Percentiles rank a stretch among this genome's conserved stretches.
phyloP scores from a whole-genome alignment of 2,797 vertebrate genomes.

The Hapalemur alaotrensis region DNA sequence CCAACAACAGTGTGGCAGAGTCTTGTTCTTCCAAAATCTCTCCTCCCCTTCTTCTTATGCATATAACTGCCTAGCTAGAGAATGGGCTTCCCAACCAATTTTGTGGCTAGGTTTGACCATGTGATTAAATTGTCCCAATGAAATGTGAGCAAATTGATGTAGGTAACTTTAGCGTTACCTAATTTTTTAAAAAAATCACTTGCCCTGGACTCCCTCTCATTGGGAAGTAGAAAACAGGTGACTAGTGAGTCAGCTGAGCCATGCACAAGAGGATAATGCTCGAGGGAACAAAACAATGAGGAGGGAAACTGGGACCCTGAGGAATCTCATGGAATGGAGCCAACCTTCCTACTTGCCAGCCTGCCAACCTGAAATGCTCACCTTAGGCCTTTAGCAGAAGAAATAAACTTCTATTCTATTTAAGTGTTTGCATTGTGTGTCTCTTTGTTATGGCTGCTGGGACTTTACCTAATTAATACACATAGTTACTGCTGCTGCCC shows the following conservation, averaged over 20 bases:
- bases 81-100: not conserved
- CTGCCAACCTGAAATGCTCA: not conserved
- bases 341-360: not conserved
- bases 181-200: not conserved
- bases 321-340: not conserved
- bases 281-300: not conserved
- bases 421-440: not conserved
- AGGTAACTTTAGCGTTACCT: not conserved
- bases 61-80: not conserved
- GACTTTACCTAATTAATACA: not conserved
- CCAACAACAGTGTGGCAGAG: not conserved
- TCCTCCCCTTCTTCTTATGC: not conserved
- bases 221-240: not conserved
- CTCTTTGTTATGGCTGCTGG: not conserved
- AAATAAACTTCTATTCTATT: not conserved
- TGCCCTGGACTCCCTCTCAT: not conserved
- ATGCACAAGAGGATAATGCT: not conserved
- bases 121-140: not conserved
- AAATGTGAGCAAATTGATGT: not conserved
- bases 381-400: not conserved
- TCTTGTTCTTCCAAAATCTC: slow-evolving; percentile 12
- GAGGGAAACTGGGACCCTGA: not conserved
- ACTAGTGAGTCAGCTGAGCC: not conserved
- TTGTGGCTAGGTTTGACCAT: not conserved
- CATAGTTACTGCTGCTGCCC: not conserved